Evolutionary conservation across 2,113 vertebrate species (phyloP).

Genomic region (Anarrhichthys ocellatus): DNA sequence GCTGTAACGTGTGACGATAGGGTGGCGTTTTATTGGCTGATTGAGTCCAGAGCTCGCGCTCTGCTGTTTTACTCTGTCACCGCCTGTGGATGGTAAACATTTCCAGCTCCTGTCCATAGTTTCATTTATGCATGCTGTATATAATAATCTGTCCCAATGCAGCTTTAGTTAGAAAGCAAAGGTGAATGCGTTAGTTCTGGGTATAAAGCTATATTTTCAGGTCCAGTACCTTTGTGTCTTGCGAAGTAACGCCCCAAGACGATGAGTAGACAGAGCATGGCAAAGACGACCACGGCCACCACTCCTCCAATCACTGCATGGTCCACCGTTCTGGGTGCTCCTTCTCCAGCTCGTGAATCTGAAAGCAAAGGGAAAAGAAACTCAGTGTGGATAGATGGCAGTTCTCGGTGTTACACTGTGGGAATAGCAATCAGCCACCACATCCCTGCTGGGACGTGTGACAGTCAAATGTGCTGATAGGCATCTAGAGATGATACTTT

Average conservation of each 20-base stretch:
- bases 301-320: slow-evolving; percentile 97
- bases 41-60: background rate
- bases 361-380: slow-evolving; percentile 55
- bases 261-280: slow-evolving; percentile 98
- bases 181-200: background rate
- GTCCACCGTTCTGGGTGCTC: slow-evolving; percentile 92
- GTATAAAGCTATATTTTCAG: background rate
- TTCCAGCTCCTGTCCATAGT: background rate
- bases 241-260: slow-evolving; percentile 98
- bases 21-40: background rate
- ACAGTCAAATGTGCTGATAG: slow-evolving; percentile 21
- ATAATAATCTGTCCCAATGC: background rate
- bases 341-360: slow-evolving; percentile 97
- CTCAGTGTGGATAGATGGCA: background rate
- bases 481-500: slow-evolving; percentile 27
- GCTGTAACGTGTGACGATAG: background rate
- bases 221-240: slow-evolving; percentile 96
- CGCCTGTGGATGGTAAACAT: background rate
- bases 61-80: background rate
- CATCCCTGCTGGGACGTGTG: slow-evolving; percentile 5
- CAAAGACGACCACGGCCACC: slow-evolving; percentile 98
- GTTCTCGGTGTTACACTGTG: background rate
- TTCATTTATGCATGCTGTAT: background rate
- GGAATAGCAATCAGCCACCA: background rate
- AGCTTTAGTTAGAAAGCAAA: background rate